phyloP scores from a whole-genome alignment of 2,888 invertebrate species.

The Coenonympha glycerion region DNA sequence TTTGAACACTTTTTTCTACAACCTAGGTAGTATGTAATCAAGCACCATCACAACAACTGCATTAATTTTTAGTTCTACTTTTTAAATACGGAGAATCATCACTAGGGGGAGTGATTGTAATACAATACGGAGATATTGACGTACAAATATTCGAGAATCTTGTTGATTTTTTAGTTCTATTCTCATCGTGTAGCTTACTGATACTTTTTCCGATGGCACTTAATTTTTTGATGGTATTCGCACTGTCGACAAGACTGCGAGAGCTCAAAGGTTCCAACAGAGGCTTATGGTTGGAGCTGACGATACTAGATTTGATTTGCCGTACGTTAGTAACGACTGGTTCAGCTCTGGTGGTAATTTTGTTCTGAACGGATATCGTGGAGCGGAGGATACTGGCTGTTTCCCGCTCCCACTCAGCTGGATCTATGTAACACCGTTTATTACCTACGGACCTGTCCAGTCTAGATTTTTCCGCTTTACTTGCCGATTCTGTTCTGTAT shows the following conservation, averaged over 20 bases:
- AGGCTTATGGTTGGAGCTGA: conserved; percentile 41
- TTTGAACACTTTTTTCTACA: conserved; percentile 15
- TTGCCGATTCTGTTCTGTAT: conserved; percentile 66
- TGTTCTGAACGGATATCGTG: conserved; percentile 67
- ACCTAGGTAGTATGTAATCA: neutral
- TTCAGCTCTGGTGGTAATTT: conserved; percentile 48
- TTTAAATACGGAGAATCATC: conserved; percentile 37
- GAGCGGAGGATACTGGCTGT: conserved; percentile 73
- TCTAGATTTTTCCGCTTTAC: conserved; percentile 46
- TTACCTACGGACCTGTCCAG: conserved; percentile 70
- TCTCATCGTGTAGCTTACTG: conserved; percentile 58
- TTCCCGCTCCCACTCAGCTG: conserved; percentile 72
- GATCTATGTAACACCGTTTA: conserved; percentile 73
- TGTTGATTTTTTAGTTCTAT: conserved; percentile 44
- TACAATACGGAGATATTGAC: conserved; percentile 61
- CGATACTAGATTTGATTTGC: conserved; percentile 53
- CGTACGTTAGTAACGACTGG: conserved; percentile 39
- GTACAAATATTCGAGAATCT: conserved; percentile 62
- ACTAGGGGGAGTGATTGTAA: conserved; percentile 55
- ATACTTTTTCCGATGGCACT: conserved; percentile 67
- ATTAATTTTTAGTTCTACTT: conserved; percentile 6
- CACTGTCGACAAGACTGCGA: conserved; percentile 44
- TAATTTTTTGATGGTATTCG: conserved; percentile 58
- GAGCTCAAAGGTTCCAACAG: conserved; percentile 43
- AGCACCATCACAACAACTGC: neutral